Evolutionary conservation across 2,888 invertebrate species (phyloP).

Genomic region (Tiliacea aurago): DNA sequence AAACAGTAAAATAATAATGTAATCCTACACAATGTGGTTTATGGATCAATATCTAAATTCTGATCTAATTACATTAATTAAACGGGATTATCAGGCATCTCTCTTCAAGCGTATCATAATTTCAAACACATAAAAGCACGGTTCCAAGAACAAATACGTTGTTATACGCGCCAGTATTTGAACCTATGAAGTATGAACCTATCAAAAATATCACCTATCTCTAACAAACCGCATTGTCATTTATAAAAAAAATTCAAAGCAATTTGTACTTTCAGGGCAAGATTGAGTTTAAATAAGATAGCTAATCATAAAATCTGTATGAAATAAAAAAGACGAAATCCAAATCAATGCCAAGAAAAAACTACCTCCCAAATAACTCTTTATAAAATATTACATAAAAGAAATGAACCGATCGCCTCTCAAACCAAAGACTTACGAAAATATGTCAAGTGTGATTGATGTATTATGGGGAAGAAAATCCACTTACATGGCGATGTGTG

Average conservation of each 20-base stretch:
- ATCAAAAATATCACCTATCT: background rate
- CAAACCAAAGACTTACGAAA: slow-evolving; percentile 66
- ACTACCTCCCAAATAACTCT: slow-evolving; percentile 14
- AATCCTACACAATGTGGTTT: background rate
- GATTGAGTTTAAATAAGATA: background rate
- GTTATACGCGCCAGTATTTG: background rate
- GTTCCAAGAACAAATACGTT: background rate
- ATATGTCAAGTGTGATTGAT: slow-evolving; percentile 77
- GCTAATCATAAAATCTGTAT: slow-evolving; percentile 8
- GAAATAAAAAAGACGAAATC: slow-evolving; percentile 13
- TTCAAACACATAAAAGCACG: background rate
- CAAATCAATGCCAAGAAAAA: slow-evolving; percentile 16
- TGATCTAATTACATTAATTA: slow-evolving; percentile 3
- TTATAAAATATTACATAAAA: slow-evolving; percentile 52
- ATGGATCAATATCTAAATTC: background rate
- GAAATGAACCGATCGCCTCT: slow-evolving; percentile 64
- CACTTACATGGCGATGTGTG: slow-evolving; percentile 87
- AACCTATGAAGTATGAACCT: background rate
- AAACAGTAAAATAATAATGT: background rate
- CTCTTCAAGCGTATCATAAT: slow-evolving; percentile 17
- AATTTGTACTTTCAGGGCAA: background rate
- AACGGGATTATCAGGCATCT: background rate
- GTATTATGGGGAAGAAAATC: slow-evolving; percentile 68
- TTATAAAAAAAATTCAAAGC: background rate
- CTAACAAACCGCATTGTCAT: background rate